Evolutionary conservation across 2,797 vertebrate genomes (phyloP), one percentile per base, ranked within the genome.

Genomic region (Cygnus olor): DNA sequence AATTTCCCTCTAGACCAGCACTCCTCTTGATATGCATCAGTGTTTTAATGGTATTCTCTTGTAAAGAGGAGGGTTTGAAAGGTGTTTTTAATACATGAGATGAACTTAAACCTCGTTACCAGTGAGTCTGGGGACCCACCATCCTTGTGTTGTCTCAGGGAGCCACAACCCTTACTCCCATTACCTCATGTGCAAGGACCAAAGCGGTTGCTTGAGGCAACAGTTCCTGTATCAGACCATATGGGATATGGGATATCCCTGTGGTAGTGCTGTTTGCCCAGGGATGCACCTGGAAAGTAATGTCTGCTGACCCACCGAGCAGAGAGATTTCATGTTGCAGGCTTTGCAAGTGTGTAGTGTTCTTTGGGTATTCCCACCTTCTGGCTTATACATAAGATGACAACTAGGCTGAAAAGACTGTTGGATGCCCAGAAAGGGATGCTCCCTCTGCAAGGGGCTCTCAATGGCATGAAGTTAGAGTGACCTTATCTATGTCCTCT

Each of bases 1-100:
- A 58, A 74, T 81, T 88, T 94, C 83, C 80, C 89, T 79, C 54
- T 80, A 80, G 83, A 64, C 44, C 47, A 68, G 42, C 54, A 56
- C 68, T 90, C 34, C 45, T 80, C 49, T 71, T 66, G 86, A 71
- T 79, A 66, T 3, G 68, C 76, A 58, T 79, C 76, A 71, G 47
- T 64, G 85, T 69, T 89, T 93, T 90, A 90, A 90, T 68, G 63
- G 76, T 63, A 51, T 82, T 81, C 30, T 63, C 25, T 93, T 85
- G 53, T 79, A 88, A 74, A 78, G 44, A 86, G 36, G 49, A 72
- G 58, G 17, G 76, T 90, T 93, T 79, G 68, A 76, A 88, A 76
- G 79, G 68, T 68, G 51, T 21, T 85, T 94, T 82, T 61, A 77
- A 57, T 66, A 54, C 10, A 18, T 6, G 64, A 86, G 70, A 49